A percentile compares a stretch with the other conserved stretches of the same genome.
These are phyloP conservation scores for Columba guinea DNA, from an alignment of 2,797 vertebrate species.

Conservation along the genomic window DNA sequence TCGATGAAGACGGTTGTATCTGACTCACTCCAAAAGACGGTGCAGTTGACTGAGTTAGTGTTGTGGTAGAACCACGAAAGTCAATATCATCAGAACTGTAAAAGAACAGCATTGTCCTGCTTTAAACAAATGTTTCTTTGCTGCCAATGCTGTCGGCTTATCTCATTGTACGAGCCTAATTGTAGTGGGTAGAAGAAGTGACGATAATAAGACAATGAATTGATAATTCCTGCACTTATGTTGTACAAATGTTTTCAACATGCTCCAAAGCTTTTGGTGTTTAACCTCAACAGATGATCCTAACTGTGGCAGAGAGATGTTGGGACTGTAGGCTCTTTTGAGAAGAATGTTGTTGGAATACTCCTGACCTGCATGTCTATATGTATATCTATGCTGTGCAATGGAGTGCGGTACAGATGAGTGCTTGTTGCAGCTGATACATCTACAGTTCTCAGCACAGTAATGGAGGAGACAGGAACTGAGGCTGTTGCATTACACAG, in stretches of 20 bases:
- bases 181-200: neutral
- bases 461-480: neutral
- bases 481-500: neutral
- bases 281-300: neutral
- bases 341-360: neutral
- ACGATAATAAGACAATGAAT: neutral
- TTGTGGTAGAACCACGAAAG: slow-evolving; percentile 91
- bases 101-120: neutral
- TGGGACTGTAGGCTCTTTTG: neutral
- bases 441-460: neutral
- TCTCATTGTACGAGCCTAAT: neutral
- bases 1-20: slow-evolving; percentile 87
- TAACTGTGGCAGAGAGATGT: neutral
- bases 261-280: neutral
- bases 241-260: fast-evolving
- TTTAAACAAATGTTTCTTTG: neutral
- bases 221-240: neutral
- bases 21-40: slow-evolving; percentile 83
- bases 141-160: neutral
- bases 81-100: slow-evolving; percentile 93
- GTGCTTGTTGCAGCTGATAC: neutral
- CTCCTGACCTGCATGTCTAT: neutral
- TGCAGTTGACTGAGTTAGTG: slow-evolving; percentile 86
- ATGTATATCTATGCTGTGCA: neutral
- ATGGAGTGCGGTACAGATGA: neutral